Percentiles rank a stretch among this genome's conserved stretches.
phyloP scores from a whole-genome alignment of 2,888 invertebrate genomes.

The Vesta saturnalis region DNA sequence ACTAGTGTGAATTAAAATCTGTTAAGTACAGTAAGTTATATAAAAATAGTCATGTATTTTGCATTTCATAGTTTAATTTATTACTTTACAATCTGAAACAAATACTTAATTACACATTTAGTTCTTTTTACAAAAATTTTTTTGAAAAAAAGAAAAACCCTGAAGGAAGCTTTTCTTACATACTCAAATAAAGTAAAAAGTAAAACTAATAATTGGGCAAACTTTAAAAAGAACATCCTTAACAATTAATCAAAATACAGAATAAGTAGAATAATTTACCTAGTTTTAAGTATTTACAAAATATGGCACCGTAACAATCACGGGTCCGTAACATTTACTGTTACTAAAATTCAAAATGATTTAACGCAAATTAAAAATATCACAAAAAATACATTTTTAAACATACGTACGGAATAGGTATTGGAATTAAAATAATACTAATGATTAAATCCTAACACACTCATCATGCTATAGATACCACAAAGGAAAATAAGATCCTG shows the following conservation, averaged over 20 bases:
- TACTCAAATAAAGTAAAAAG: too few relatives aligned
- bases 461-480: too few relatives aligned
- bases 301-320: slow-evolving; percentile 17
- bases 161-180: too few relatives aligned
- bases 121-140: too few relatives aligned
- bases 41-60: background rate
- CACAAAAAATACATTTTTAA: background rate
- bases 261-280: background rate
- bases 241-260: background rate
- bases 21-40: background rate
- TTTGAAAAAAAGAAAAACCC: too few relatives aligned
- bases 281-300: slow-evolving; percentile 5
- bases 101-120: too few relatives aligned
- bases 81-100: too few relatives aligned
- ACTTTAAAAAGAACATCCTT: background rate
- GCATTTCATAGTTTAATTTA: too few relatives aligned
- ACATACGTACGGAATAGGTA: background rate
- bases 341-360: background rate
- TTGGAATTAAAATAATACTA: too few relatives aligned
- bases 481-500: background rate
- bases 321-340: background rate
- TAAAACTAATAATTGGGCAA: too few relatives aligned
- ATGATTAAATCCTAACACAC: too few relatives aligned
- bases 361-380: background rate
- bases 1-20: too few relatives aligned